Percentiles rank a stretch among this genome's conserved stretches.
These are phyloP conservation scores for Cichlasoma orientale DNA, from an alignment of 2,797 vertebrate species.

Conservation along the genomic window DNA sequence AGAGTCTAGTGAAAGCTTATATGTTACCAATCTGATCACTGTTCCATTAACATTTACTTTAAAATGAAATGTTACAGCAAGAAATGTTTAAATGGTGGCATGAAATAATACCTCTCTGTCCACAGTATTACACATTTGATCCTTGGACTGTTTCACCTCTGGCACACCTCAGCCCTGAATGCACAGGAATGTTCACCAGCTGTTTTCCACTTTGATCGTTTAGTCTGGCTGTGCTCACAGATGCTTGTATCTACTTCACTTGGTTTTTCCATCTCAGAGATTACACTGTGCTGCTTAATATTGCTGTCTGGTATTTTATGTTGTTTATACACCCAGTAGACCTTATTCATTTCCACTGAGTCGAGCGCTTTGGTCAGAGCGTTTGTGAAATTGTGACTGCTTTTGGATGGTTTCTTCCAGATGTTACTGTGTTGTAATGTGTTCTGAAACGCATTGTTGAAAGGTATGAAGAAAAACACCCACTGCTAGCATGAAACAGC, in stretches of 20 bases:
- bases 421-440: constrained; percentile 9
- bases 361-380: not conserved
- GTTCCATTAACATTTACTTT: not conserved
- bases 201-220: constrained; percentile 37
- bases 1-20: not conserved
- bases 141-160: not conserved
- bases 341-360: not conserved
- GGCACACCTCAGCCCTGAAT: constrained; percentile 3
- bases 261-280: constrained; percentile 44
- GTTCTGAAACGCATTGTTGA: constrained; percentile 19
- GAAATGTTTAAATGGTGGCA: constrained; percentile 18
- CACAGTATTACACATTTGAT: not conserved
- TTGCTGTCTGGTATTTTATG: constrained; percentile 33
- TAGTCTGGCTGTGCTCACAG: constrained; percentile 23
- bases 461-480: constrained; percentile 2
- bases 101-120: constrained; percentile 1
- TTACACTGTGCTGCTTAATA: constrained; percentile 7
- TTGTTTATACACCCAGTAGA: constrained; percentile 12
- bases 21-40: not conserved
- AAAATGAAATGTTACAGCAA: not conserved
- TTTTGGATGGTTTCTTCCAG: not conserved
- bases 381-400: not conserved
- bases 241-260: constrained; percentile 30
- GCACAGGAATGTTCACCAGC: constrained; percentile 57
- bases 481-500: constrained; percentile 18